Base-by-base conservation (phyloP, 2,888 invertebrate genomes). In the Oscheius sp. region DNA sequence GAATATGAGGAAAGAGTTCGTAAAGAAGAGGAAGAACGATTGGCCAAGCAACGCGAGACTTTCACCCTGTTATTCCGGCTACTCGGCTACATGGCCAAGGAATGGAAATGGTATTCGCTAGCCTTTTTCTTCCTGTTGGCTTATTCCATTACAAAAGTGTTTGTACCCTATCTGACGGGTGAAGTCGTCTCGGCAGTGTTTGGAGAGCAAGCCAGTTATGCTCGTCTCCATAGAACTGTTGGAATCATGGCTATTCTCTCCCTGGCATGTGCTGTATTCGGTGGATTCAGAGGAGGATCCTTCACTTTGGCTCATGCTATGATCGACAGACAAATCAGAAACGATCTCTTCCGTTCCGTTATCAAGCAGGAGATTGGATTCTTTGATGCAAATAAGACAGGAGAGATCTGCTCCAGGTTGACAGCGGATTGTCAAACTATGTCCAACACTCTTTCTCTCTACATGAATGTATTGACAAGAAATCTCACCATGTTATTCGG, bases 341-440 rank as follows among this genome's bases (percentile, higher is more conserved):
- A 78, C 72, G 81, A 85, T 46, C 81, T 89, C 41, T 89, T 89
- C 83, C 72, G 80, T 7, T 84, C 89, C 18, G 78, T 90, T 16
- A 81, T 89, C 43, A 77, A 77, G 13, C 89, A 89, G 76, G 89
- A 89, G 74, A 88, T 89, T 18, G 89, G 89, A 18, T 89, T 89
- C 79, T 89, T 89, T 74, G 89, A 89, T 75, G 84, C 79, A 23
- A 88, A 87, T 56, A 88, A 88, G 71, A 89, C 89, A 23, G 87
- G 90, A 58, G 89, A 90, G 69, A 89, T 90, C 43, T 89, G 88
- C 21, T 90, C 90, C 0, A 80, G 90, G n/a, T 79, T 90, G 46
- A 89, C 89, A 1, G 89, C 90, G 18, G 90, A 90, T 82, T 89
- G 89, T 25, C 89, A 89, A 53, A 89, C 89, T 0, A 89, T 90